Conservation (phyloP, 2,113 vertebrate species). For the Lampris incognitus region DNA sequence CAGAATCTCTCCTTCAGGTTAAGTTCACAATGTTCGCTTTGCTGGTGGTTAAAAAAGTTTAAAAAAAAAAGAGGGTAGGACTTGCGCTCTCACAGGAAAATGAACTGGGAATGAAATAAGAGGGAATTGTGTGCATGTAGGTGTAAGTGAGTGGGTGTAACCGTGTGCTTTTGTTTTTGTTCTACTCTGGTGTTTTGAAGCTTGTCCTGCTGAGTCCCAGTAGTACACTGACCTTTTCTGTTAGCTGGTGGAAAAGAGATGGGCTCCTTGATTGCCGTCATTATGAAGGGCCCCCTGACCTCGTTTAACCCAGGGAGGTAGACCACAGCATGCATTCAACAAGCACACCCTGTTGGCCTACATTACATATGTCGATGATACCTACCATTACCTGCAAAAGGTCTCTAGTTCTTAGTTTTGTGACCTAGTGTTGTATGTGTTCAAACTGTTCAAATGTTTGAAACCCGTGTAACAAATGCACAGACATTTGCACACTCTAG, state of each 20-base stretch:
- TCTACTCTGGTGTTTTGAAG: not conserved
- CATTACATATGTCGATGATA: not conserved
- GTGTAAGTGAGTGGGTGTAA: not conserved
- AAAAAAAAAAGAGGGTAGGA: not conserved
- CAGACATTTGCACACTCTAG: too few relatives aligned
- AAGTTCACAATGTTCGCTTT: not conserved
- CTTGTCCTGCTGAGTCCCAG: conserved; percentile 45
- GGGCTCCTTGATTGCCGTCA: conserved; percentile 56
- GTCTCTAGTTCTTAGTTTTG: conserved; percentile 6
- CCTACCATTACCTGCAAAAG: conserved; percentile 18
- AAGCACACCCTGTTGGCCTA: not conserved
- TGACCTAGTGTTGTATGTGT: conserved; percentile 9
- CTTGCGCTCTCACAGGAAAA: conserved; percentile 13
- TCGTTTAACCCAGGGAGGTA: conserved; percentile 5
- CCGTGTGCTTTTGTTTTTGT: not conserved
- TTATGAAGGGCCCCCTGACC: conserved; percentile 16
- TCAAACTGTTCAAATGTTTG: not conserved
- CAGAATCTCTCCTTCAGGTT: not conserved
- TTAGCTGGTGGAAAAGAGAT: conserved; percentile 28
- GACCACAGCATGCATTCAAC: not conserved
- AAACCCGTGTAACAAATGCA: not conserved
- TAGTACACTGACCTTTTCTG: conserved; percentile 69
- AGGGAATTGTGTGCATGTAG: not conserved
- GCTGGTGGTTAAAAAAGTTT: conserved; percentile 18
- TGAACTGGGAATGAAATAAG: not conserved